Percentiles rank a stretch among this genome's conserved stretches.
phyloP scores from a whole-genome alignment of 1,140 invertebrate species.

The Macrocentrus cingulum region DNA sequence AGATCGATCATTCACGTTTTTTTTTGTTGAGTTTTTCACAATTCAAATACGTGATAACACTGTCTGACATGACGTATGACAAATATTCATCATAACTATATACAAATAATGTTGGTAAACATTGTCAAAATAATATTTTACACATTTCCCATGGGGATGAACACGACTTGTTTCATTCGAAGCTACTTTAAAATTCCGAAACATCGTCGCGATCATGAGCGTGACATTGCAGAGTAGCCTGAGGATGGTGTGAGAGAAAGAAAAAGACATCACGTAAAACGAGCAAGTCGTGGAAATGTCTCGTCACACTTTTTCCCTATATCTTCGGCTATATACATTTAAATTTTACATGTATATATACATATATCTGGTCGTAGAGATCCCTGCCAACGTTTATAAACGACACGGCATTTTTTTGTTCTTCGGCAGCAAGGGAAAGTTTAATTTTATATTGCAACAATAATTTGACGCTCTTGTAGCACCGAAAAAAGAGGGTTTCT shows the following conservation, averaged over 20 bases:
- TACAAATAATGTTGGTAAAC: not conserved
- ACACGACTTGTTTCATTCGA: not conserved
- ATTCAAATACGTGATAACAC: not conserved
- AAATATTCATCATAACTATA: not conserved
- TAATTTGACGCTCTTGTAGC: too few species aligned
- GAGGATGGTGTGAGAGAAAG: not conserved
- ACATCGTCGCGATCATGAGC: not conserved
- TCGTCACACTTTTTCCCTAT: too few species aligned
- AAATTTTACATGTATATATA: too few species aligned
- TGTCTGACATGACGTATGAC: not conserved
- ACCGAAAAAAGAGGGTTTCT: too few species aligned
- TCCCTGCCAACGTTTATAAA: too few species aligned
- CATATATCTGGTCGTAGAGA: too few species aligned
- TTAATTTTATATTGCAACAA: too few species aligned
- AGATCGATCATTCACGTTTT: too few species aligned
- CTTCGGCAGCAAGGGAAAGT: too few species aligned
- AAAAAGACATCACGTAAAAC: not conserved
- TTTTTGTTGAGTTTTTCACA: not conserved
- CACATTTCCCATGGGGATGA: not conserved
- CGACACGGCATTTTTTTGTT: too few species aligned
- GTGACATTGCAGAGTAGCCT: not conserved
- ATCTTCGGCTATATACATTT: too few species aligned
- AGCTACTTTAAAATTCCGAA: conserved; percentile 14
- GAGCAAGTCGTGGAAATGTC: not conserved
- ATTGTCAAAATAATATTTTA: conserved; percentile 4